Percentiles rank a stretch among this genome's conserved stretches.
Evolutionary conservation across 2,888 invertebrate species (phyloP).

Genomic region (Rhingia campestris): DNA sequence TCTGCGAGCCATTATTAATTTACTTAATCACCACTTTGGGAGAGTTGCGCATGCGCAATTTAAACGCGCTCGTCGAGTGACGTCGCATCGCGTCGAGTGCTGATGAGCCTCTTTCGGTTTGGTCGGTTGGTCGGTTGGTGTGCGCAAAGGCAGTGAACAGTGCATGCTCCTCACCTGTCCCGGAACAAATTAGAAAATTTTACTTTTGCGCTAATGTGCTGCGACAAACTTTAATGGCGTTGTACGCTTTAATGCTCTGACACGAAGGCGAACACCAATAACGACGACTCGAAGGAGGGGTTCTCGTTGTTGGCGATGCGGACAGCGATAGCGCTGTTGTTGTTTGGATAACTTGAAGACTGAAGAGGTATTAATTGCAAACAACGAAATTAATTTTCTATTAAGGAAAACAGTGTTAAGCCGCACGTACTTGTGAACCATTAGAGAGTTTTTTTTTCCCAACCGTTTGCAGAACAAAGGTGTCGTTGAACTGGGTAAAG

Average conservation of each 20-base stretch:
- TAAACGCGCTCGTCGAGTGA: constrained; percentile 56
- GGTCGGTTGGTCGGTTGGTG: not conserved
- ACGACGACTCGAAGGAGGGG: constrained; percentile 2
- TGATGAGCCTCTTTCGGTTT: constrained; percentile 56
- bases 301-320: constrained; percentile 31
- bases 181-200: constrained; percentile 71
- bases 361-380: constrained; percentile 68
- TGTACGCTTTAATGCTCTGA: constrained; percentile 55
- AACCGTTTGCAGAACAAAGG: not conserved
- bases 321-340: constrained; percentile 30
- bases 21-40: constrained; percentile 53
- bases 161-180: constrained; percentile 64
- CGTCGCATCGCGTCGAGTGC: not conserved
- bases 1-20: constrained; percentile 57
- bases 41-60: constrained; percentile 64
- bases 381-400: constrained; percentile 57
- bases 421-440: constrained; percentile 20
- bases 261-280: constrained; percentile 21
- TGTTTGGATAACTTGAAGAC: constrained; percentile 58
- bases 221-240: constrained; percentile 69
- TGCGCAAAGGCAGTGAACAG: constrained; percentile 12
- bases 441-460: constrained; percentile 20
- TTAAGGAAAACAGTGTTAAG: constrained; percentile 14
- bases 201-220: constrained; percentile 63
- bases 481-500: no score